Conservation (phyloP, 2,113 vertebrate genomes). For the Neolamprologus kungweensis region DNA sequence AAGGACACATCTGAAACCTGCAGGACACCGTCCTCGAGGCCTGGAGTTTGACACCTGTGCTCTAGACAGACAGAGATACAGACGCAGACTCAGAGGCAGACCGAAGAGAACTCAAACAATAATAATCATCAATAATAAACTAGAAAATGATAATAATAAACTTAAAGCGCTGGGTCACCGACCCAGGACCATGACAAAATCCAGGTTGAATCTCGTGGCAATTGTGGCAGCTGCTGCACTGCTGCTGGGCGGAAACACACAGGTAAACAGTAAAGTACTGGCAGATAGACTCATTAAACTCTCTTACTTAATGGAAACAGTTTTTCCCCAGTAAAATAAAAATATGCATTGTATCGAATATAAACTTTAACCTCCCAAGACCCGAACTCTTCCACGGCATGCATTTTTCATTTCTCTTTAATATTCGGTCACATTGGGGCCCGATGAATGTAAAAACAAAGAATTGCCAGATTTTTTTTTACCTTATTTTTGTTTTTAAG, state of each 20-base stretch:
- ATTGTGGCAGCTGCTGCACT: neutral
- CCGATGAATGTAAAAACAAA: too few species aligned
- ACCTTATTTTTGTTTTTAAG: neutral
- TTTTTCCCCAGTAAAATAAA: neutral
- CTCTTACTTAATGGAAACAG: neutral
- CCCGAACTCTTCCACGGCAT: accelerated
- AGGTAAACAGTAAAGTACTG: neutral
- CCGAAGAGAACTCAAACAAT: too few species aligned
- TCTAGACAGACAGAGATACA: too few species aligned
- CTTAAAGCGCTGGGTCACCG: too few species aligned
- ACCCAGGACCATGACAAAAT: too few species aligned
- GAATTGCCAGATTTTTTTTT: neutral
- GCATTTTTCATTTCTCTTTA: accelerated
- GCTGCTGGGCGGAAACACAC: neutral
- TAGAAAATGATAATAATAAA: too few species aligned
- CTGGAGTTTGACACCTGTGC: too few species aligned
- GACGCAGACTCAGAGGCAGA: too few species aligned
- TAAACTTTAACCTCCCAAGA: neutral
- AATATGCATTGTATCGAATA: neutral
- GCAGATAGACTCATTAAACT: accelerated
- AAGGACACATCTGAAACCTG: too few species aligned
- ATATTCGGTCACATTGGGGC: too few species aligned
- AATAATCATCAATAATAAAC: too few species aligned
- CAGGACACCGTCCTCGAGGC: too few species aligned
- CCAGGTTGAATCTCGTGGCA: neutral